Evolutionary conservation across 2,797 vertebrate species (phyloP).

Genomic region (Pseudochaenichthys georgianus): DNA sequence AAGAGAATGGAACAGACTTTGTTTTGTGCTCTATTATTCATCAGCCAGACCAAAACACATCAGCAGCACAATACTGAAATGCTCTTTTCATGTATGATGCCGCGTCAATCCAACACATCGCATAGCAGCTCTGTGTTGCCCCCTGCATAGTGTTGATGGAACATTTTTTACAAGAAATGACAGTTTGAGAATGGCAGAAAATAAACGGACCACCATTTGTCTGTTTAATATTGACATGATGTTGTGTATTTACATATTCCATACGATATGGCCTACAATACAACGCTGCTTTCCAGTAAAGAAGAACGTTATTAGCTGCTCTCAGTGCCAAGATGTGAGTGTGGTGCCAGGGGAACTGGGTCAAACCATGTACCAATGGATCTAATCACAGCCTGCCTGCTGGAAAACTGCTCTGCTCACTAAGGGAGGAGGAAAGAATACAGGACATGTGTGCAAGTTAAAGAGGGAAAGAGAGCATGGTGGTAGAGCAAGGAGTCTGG

Average conservation of each 20-base stretch:
- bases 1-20: conserved; percentile 61
- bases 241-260: conserved; percentile 14
- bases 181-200: not conserved
- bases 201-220: not conserved
- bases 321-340: conserved; percentile 61
- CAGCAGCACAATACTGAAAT: conserved; percentile 23
- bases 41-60: conserved; percentile 45
- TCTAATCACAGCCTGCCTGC: conserved; percentile 72
- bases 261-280: conserved; percentile 24
- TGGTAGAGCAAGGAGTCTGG: conserved; percentile 47
- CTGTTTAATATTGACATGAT: conserved; percentile 15
- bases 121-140: not conserved
- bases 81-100: conserved; percentile 20
- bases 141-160: not conserved
- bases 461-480: conserved; percentile 16
- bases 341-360: conserved; percentile 80
- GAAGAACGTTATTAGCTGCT: conserved; percentile 53
- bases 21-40: conserved; percentile 56
- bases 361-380: conserved; percentile 73
- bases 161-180: not conserved
- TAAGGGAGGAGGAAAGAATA: conserved; percentile 42
- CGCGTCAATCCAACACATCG: not conserved
- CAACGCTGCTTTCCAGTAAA: conserved; percentile 44
- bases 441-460: conserved; percentile 38
- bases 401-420: conserved; percentile 61